Evolutionary conservation across 2,113 vertebrate genomes (phyloP).

Genomic region (Poicephalus meyeri): DNA sequence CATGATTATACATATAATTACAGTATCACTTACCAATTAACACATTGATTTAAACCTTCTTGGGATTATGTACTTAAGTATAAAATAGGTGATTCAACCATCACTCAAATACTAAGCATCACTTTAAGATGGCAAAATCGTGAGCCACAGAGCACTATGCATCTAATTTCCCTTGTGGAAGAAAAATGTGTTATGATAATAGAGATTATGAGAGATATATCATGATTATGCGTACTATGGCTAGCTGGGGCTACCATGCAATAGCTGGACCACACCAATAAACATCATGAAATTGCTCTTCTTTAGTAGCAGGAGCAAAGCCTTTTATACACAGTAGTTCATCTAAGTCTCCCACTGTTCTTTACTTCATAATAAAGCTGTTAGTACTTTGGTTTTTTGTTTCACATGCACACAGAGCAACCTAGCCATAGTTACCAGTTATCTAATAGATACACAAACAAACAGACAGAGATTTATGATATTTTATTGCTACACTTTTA

Average conservation of each 20-base stretch:
- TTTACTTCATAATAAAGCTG: conserved; percentile 31
- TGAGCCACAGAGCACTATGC: background rate
- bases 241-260: conserved; percentile 9
- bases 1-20: conserved; percentile 81
- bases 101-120: conserved; percentile 58
- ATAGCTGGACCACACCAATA: background rate
- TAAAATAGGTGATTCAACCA: conserved; percentile 68
- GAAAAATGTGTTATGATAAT: conserved; percentile 12
- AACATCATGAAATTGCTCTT: background rate
- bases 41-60: conserved; percentile 77
- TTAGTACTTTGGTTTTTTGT: background rate
- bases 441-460: conserved; percentile 37
- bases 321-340: background rate
- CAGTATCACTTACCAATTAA: conserved; percentile 81
- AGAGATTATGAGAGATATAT: background rate
- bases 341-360: conserved; percentile 31
- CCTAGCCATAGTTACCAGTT: conserved; percentile 1
- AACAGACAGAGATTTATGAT: conserved; percentile 46
- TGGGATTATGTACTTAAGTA: conserved; percentile 73
- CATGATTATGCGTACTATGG: background rate
- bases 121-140: conserved; percentile 20
- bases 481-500: conserved; percentile 16
- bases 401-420: background rate
- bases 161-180: conserved; percentile 44
- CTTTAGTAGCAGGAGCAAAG: background rate